Percentiles rank a stretch among this genome's conserved stretches.
Evolutionary conservation across 1,140 invertebrate genomes (phyloP).

Genomic region (Coptotermes formosanus): DNA sequence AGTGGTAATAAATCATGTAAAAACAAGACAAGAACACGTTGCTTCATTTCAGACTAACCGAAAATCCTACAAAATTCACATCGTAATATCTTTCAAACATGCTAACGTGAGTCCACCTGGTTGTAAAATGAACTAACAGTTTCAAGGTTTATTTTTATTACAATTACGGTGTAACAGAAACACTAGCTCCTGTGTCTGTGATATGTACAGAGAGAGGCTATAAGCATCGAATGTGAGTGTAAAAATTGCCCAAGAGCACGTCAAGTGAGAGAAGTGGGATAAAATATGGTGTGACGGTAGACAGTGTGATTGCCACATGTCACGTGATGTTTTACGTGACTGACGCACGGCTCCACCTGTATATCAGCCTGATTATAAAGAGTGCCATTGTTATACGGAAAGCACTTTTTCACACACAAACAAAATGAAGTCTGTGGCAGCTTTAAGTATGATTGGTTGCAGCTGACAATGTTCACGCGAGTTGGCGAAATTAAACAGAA

Average conservation of each 20-base stretch:
- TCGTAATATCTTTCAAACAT: not conserved
- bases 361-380: no score
- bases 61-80: not conserved
- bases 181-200: not conserved
- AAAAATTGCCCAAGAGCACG: not conserved
- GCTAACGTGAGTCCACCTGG: not conserved
- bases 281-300: not conserved
- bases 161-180: not conserved
- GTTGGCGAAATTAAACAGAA: no score
- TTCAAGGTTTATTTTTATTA: not conserved
- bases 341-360: not conserved
- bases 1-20: not conserved
- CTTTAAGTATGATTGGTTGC: no score
- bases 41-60: not conserved
- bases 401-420: no score
- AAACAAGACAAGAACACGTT: conserved; percentile 5
- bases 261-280: not conserved
- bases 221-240: not conserved
- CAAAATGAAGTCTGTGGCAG: no score
- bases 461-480: no score
- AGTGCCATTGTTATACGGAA: no score
- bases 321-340: not conserved
- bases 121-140: not conserved
- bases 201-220: no score
- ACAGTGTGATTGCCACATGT: not conserved